These are phyloP conservation scores for Tretioscincus oriximinensis DNA, from an alignment of 2,113 vertebrate species.

Conservation along the genomic window DNA sequence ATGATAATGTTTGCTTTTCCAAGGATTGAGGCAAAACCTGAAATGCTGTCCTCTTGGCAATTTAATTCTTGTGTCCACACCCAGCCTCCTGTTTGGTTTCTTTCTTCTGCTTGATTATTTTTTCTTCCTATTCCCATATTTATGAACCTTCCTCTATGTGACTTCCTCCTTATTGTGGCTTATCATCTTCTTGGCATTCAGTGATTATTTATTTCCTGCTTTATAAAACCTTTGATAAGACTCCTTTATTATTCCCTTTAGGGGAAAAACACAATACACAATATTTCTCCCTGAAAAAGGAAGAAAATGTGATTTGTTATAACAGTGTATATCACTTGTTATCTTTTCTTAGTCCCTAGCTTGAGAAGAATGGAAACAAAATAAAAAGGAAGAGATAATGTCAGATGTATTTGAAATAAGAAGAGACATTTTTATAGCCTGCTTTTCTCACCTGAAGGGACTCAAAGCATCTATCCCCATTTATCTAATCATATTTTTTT, in stretches of 20 bases:
- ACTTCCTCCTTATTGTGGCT: conserved; percentile 3
- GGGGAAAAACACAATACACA: conserved; percentile 38
- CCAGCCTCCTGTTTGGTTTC: not conserved
- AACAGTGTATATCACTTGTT: conserved; percentile 43
- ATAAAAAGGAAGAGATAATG: not conserved
- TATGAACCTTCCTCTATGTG: conserved; percentile 15
- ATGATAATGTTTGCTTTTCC: not conserved
- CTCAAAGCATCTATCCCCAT: too few species aligned
- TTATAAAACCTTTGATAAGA: conserved; percentile 35
- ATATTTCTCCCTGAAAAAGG: conserved; percentile 44
- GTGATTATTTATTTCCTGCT: conserved; percentile 45
- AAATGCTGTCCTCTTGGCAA: conserved; percentile 4
- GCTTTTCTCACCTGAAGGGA: too few species aligned
- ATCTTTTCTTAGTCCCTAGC: conserved; percentile 24
- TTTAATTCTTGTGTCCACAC: not conserved
- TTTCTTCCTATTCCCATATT: conserved; percentile 34
- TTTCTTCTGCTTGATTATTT: not conserved
- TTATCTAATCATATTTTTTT: too few species aligned
- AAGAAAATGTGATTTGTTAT: conserved; percentile 33
- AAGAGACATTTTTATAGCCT: too few species aligned
- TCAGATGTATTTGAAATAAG: not conserved
- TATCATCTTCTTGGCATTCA: conserved; percentile 25
- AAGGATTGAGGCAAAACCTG: conserved; percentile 23
- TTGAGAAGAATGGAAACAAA: conserved; percentile 15
- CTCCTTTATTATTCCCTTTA: conserved; percentile 47